phyloP scores from a whole-genome alignment of 1,140 invertebrate genomes.

The Goniozus legneri region DNA sequence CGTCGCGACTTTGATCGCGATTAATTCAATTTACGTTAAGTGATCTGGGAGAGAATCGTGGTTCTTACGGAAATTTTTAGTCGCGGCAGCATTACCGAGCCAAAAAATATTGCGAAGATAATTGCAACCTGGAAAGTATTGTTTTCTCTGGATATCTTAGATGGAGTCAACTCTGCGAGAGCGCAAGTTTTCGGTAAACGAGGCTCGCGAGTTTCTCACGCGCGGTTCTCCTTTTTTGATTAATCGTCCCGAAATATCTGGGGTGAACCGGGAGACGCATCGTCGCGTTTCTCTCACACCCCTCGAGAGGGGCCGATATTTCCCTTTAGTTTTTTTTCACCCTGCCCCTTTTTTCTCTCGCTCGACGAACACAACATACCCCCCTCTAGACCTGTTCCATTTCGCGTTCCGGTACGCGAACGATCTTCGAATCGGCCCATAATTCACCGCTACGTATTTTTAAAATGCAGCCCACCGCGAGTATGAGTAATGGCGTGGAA shows the following conservation, averaged over 20 bases:
- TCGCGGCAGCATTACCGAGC: too few species aligned
- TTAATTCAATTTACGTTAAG: too few species aligned
- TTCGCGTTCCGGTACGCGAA: slow-evolving; percentile 14
- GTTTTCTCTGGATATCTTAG: too few species aligned
- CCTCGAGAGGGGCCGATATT: slow-evolving; percentile 22
- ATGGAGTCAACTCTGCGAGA: too few species aligned
- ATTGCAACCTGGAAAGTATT: too few species aligned
- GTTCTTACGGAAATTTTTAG: too few species aligned
- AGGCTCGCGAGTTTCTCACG: slow-evolving; percentile 41
- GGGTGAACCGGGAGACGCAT: slow-evolving; percentile 7
- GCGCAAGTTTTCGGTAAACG: slow-evolving; percentile 24
- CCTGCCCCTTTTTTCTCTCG: slow-evolving; percentile 15
- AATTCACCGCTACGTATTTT: slow-evolving; percentile 34
- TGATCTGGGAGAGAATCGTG: slow-evolving; percentile 19
- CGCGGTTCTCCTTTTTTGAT: slow-evolving; percentile 40
- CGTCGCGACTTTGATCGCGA: too few species aligned
- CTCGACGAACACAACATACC: slow-evolving; percentile 22
- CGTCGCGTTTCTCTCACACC: slow-evolving; percentile 13
- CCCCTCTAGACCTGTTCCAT: slow-evolving; percentile 10
- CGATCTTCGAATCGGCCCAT: slow-evolving; percentile 34
- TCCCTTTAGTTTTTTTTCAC: slow-evolving; percentile 14
- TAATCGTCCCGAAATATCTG: slow-evolving; percentile 35
- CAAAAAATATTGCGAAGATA: too few species aligned
- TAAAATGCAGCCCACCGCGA: slow-evolving; percentile 28
- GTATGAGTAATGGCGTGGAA: slow-evolving; percentile 32